These are phyloP conservation scores for Agonum fuliginosum DNA, from an alignment of 2,888 invertebrate genomes.

Conservation along the genomic window DNA sequence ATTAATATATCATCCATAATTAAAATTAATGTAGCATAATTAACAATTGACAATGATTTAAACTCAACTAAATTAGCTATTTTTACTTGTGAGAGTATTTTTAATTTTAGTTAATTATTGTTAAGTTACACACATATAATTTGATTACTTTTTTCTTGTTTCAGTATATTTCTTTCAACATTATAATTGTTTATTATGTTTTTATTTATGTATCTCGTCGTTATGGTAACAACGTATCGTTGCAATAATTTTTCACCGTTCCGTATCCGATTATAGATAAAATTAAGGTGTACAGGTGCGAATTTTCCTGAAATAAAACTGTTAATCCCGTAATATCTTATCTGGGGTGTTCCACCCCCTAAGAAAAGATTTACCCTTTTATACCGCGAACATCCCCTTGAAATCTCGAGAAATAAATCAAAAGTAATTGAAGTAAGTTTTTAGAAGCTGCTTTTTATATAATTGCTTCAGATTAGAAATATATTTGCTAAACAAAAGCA, in stretches of 20 bases:
- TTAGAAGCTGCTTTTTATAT: background rate
- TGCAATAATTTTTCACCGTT: conserved; percentile 13
- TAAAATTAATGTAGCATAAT: conserved; percentile 40
- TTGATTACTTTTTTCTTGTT: background rate
- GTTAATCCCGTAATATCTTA: conserved; percentile 52
- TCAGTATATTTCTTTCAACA: background rate
- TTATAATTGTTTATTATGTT: conserved; percentile 3
- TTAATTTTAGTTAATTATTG: conserved; percentile 16
- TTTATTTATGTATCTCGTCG: conserved; percentile 6
- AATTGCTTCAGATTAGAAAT: background rate
- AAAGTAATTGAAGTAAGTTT: conserved; percentile 10
- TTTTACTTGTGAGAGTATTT: conserved; percentile 19
- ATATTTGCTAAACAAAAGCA: background rate
- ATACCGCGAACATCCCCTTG: background rate
- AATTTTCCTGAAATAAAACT: conserved; percentile 43
- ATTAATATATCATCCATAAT: conserved; percentile 27
- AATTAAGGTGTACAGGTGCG: conserved; percentile 46
- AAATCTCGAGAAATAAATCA: conserved; percentile 19
- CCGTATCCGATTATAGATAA: background rate
- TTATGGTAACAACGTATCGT: background rate
- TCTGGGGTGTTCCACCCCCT: background rate
- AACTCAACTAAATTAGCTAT: conserved; percentile 4
- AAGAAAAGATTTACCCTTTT: conserved; percentile 14
- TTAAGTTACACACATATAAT: conserved; percentile 35
- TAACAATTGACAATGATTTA: conserved; percentile 38